These are phyloP conservation scores for Phrixothrix hirtus DNA, from an alignment of 2,888 invertebrate genomes.

Conservation along the genomic window DNA sequence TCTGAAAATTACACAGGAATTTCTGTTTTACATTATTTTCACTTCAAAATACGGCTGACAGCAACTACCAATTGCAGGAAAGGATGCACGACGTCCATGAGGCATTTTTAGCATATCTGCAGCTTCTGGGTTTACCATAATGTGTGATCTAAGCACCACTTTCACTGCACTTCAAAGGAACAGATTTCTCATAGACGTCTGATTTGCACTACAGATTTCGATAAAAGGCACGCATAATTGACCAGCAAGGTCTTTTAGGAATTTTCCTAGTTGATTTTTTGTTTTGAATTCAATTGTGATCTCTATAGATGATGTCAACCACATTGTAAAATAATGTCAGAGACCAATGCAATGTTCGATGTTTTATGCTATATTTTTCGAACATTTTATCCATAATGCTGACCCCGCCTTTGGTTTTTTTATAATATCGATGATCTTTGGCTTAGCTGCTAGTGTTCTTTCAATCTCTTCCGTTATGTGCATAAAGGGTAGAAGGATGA, in stretches of 20 bases:
- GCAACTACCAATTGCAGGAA: neutral
- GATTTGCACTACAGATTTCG: constrained; percentile 1
- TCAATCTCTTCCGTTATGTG: too few relatives aligned
- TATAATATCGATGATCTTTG: too few relatives aligned
- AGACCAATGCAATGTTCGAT: too few relatives aligned
- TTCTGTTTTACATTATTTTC: neutral
- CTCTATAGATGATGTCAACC: too few relatives aligned
- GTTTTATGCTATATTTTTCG: too few relatives aligned
- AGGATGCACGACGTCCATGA: neutral
- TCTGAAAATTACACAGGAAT: too few relatives aligned
- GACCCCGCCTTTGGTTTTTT: too few relatives aligned
- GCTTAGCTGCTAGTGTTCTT: too few relatives aligned
- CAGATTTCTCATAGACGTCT: neutral
- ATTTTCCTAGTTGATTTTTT: too few relatives aligned
- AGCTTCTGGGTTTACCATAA: neutral
- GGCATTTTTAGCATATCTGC: neutral
- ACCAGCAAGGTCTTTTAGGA: constrained; percentile 1
- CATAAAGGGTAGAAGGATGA: too few relatives aligned
- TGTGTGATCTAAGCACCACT: constrained; percentile 3
- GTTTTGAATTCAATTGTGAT: neutral
- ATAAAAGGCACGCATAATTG: neutral
- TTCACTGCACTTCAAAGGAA: constrained; percentile 2
- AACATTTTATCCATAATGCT: too few relatives aligned
- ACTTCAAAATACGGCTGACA: neutral
- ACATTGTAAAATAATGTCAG: too few relatives aligned